These are phyloP conservation scores for Ciconia stormi DNA, from an alignment of 2,113 vertebrate genomes.

Conservation along the genomic window DNA sequence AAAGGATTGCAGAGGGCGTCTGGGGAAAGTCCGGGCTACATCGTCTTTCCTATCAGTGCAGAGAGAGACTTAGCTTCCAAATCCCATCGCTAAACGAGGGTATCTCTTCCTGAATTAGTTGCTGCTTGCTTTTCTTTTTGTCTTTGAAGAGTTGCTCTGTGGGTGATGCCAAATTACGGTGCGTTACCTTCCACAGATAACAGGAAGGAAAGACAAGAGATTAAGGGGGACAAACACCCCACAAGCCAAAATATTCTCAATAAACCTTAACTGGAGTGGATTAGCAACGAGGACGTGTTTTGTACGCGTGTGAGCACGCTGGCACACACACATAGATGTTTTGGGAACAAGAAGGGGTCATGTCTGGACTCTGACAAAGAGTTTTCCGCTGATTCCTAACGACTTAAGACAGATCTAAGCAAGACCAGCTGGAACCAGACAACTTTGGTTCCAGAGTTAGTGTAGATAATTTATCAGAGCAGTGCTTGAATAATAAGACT, in stretches of 20 bases:
- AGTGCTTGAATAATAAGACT: conserved; percentile 69
- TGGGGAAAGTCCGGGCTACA: not conserved
- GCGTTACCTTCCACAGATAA: not conserved
- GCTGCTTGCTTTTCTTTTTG: not conserved
- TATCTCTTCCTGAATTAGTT: not conserved
- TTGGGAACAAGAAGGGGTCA: conserved; percentile 53
- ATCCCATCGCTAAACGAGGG: not conserved
- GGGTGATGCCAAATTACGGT: not conserved
- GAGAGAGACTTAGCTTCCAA: not conserved
- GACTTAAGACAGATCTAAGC: conserved; percentile 76
- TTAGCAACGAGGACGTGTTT: conserved; percentile 36
- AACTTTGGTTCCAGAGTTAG: conserved; percentile 75
- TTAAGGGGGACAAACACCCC: not conserved
- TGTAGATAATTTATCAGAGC: conserved; percentile 76
- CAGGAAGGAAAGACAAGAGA: not conserved
- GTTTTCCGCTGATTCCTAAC: conserved; percentile 72
- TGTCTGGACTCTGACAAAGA: conserved; percentile 61
- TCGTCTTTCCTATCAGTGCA: not conserved
- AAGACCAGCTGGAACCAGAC: conserved; percentile 75
- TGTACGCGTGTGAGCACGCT: not conserved
- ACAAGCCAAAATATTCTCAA: not conserved
- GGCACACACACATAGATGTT: not conserved
- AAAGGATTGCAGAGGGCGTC: not conserved
- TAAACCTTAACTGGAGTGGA: conserved; percentile 40
- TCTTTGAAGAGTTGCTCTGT: not conserved